Evolutionary conservation across 2,113 vertebrate species (phyloP).

Genomic region (Tachuris rubrigastra): DNA sequence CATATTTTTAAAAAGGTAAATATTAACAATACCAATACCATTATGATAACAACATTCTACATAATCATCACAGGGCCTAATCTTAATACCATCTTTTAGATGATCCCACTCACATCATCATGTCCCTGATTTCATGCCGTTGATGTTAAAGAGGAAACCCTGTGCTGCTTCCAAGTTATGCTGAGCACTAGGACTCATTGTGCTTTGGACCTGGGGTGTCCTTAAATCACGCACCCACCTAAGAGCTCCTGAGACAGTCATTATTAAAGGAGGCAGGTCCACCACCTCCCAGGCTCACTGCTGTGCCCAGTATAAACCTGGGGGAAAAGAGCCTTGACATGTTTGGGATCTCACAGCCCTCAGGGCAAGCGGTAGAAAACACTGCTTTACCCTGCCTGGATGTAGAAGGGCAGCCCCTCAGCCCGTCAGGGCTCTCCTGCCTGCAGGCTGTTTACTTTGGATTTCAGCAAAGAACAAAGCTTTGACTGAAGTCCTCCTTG

Average conservation of each 20-base stretch:
- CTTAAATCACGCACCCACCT: not conserved
- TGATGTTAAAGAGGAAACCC: not conserved
- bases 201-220: not conserved
- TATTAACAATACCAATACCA: not conserved
- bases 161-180: not conserved
- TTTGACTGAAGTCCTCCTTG: slow-evolving; percentile 7
- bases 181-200: not conserved
- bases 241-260: not conserved
- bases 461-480: not conserved
- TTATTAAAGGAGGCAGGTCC: not conserved
- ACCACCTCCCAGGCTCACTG: not conserved
- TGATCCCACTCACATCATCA: not conserved
- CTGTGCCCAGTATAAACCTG: accelerated
- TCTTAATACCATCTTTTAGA: not conserved
- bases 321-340: not conserved
- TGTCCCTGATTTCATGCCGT: not conserved
- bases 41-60: not conserved
- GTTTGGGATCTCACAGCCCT: accelerated
- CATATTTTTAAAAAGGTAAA: not conserved
- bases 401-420: not conserved
- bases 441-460: not conserved
- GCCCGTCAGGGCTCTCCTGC: not conserved
- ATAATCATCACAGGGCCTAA: not conserved
- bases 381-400: not conserved
- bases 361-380: not conserved